Base-by-base conservation (phyloP, 2,113 vertebrate species). In the Amazona vittata region DNA sequence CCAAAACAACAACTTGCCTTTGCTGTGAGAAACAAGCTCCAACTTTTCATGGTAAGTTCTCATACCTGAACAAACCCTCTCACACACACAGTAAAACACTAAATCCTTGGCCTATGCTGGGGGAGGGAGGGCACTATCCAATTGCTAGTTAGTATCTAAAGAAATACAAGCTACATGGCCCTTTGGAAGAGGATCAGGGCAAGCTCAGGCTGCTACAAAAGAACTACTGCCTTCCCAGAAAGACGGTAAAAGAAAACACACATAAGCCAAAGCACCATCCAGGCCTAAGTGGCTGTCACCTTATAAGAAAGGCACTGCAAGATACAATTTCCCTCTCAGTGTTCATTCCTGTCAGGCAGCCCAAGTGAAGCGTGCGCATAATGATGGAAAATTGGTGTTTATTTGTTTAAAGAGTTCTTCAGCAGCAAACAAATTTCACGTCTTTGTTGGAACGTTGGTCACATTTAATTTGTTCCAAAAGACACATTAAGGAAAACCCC, bases 401-500 rank as follows among this genome's bases (percentile, higher is more conserved):
- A 53, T 89, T 85, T 87, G 35, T 76, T 76, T 89, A 60, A 64
- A 57, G 60, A 47, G 31, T 18, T 84, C 73, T 81, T 89, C 55
- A 71, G 60, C 10, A 81, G 55, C 93, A 94, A 84, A 86, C 55
- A 82, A 41, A 92, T 77, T 88, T 73, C 71, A 88, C 79, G 47
- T 90, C 49, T 44, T 80, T 50, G 28, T 46, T 80, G 37, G 63
- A 28, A 90, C 19, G 5, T 63, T 19, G 59, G 85, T 53, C 84
- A 76, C 52, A 46, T 74, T 91, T 94, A 79, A 89, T 93, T 93
- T 94, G 78, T 87, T 91, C 62, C 75, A 70, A 95, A 96, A 24
- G 49, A 84, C 93, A 93, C 53, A 93, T 85, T 80, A 93, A 91
- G 69, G 44, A 79, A 87, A 94, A 52, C 15, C 53, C 37, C 19